These are phyloP conservation scores for Cottus gobio DNA, from an alignment of 2,113 vertebrate species.

Conservation along the genomic window DNA sequence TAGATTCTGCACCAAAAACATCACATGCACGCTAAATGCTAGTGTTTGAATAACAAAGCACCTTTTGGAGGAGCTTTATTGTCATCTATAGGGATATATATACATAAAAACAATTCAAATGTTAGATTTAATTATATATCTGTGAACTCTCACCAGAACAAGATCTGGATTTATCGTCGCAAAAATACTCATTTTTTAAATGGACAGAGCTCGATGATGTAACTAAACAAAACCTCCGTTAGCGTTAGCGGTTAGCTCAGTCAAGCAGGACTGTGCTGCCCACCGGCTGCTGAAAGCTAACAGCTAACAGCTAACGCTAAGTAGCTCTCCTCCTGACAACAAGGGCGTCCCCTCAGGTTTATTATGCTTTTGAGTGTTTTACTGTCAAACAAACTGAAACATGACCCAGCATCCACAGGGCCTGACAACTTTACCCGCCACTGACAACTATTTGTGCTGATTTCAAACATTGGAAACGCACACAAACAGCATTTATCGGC, in stretches of 20 bases:
- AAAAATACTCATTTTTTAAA: neutral
- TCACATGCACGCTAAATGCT: too few species aligned
- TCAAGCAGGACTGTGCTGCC: too few species aligned
- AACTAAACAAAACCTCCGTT: neutral
- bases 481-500: slow-evolving; percentile 42
- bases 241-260: neutral
- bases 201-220: neutral
- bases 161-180: neutral
- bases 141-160: neutral
- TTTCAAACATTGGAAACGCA: neutral
- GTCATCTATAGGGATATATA: too few species aligned
- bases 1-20: too few species aligned
- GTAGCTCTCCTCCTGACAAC: too few species aligned
- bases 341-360: neutral
- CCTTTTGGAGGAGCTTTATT: too few species aligned
- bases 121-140: too few species aligned
- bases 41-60: too few species aligned
- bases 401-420: neutral
- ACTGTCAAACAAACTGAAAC: neutral
- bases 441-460: neutral
- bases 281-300: too few species aligned
- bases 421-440: neutral
- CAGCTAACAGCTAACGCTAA: too few species aligned
- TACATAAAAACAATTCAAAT: too few species aligned
- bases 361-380: neutral